Evolutionary conservation across 1,140 invertebrate genomes (phyloP).

Genomic region (Mycetomoellerius zeteki): DNA sequence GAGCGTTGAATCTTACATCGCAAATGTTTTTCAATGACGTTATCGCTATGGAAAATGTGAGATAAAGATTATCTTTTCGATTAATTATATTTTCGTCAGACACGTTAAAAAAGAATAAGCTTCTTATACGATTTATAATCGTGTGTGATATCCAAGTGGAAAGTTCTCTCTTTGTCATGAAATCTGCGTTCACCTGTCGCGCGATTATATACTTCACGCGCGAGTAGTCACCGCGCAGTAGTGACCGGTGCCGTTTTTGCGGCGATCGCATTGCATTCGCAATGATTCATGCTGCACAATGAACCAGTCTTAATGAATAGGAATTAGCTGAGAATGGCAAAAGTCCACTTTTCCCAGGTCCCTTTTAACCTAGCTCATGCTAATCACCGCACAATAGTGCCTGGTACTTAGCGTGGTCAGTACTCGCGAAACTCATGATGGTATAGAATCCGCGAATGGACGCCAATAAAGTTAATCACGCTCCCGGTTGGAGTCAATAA

Average conservation of each 20-base stretch:
- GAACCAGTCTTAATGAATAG: slow-evolving; percentile 53
- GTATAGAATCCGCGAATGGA: neutral
- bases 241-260: slow-evolving; percentile 28
- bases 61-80: neutral
- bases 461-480: neutral
- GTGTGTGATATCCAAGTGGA: neutral
- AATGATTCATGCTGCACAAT: slow-evolving; percentile 44
- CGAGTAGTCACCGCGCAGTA: slow-evolving; percentile 6
- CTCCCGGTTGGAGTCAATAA: neutral
- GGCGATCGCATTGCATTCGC: slow-evolving; percentile 33
- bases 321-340: slow-evolving; percentile 54
- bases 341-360: slow-evolving; percentile 45
- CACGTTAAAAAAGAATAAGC: neutral
- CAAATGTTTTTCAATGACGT: neutral
- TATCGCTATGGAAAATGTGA: neutral
- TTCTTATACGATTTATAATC: neutral
- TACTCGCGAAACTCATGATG: neutral
- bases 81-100: neutral
- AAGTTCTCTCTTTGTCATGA: neutral
- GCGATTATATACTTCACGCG: slow-evolving; percentile 37
- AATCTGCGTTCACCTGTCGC: slow-evolving; percentile 31
- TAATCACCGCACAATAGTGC: slow-evolving; percentile 24
- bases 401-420: neutral
- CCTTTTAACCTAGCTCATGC: slow-evolving; percentile 10
- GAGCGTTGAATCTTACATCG: neutral